These are phyloP conservation scores for Eupithecia centaureata DNA, from an alignment of 2,888 invertebrate species.

Conservation along the genomic window DNA sequence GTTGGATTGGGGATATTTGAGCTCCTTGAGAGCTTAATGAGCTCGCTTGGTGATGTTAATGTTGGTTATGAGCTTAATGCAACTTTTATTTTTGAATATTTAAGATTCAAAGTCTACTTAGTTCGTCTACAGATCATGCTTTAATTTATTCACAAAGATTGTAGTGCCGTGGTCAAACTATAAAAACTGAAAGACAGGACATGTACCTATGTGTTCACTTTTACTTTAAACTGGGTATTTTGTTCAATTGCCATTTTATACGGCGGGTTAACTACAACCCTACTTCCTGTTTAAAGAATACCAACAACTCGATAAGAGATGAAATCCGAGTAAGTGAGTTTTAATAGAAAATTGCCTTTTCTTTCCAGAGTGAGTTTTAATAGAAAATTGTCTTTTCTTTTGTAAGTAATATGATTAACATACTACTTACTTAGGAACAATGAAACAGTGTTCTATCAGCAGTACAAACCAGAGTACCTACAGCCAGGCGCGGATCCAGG, in stretches of 20 bases:
- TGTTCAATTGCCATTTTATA: not conserved
- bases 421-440: conserved; percentile 20
- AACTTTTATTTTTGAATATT: not conserved
- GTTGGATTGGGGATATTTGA: conserved; percentile 1
- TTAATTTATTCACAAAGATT: not conserved
- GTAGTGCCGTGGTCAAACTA: no score
- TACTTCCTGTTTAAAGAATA: no score
- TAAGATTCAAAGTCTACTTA: not conserved
- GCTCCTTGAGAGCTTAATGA: not conserved
- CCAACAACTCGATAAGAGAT: no score
- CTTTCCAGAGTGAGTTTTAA: no score
- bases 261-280: no score
- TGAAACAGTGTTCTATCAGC: conserved; percentile 23
- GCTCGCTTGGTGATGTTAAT: not conserved
- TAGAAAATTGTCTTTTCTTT: no score
- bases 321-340: no score
- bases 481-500: no score
- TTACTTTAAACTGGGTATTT: not conserved
- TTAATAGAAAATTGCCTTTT: no score
- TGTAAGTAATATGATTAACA: conserved; percentile 6
- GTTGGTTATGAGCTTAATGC: not conserved
- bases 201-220: no score
- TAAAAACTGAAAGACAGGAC: no score
- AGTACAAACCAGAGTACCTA: conserved; percentile 24
- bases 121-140: not conserved